phyloP scores from a whole-genome alignment of 2,113 vertebrate genomes.

The Ammodytes dubius region DNA sequence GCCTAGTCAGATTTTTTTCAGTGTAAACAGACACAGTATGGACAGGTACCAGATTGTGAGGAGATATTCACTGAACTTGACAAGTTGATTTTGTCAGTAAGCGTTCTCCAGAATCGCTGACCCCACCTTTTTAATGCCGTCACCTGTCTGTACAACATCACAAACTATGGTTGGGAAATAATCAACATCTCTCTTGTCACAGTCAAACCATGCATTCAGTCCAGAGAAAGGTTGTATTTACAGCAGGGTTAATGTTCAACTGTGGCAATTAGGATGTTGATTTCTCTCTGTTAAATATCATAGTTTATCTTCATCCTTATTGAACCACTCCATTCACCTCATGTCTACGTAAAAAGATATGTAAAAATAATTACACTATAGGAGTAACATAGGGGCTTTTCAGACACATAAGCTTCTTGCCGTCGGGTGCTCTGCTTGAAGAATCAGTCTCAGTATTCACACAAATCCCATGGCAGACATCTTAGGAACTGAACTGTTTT shows the following conservation, averaged over 20 bases:
- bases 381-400: background rate
- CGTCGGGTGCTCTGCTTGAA: background rate
- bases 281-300: background rate
- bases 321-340: background rate
- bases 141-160: background rate
- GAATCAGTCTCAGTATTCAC: background rate
- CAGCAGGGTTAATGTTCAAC: background rate
- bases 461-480: constrained; percentile 3
- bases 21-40: too few relatives aligned
- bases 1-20: too few relatives aligned
- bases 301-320: background rate
- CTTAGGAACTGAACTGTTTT: constrained; percentile 9
- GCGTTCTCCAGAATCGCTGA: too few relatives aligned
- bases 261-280: background rate
- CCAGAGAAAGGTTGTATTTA: background rate
- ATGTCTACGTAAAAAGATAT: too few relatives aligned
- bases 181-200: too few relatives aligned
- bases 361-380: background rate
- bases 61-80: too few relatives aligned
- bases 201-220: background rate
- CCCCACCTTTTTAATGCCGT: too few relatives aligned
- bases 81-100: too few relatives aligned
- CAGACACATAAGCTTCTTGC: background rate
- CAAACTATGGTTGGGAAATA: constrained; percentile 1
- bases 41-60: too few relatives aligned